Percentiles rank a stretch among this genome's conserved stretches.
Conservation (phyloP, 2,113 vertebrate genomes). For the Procavia capensis region DNA sequence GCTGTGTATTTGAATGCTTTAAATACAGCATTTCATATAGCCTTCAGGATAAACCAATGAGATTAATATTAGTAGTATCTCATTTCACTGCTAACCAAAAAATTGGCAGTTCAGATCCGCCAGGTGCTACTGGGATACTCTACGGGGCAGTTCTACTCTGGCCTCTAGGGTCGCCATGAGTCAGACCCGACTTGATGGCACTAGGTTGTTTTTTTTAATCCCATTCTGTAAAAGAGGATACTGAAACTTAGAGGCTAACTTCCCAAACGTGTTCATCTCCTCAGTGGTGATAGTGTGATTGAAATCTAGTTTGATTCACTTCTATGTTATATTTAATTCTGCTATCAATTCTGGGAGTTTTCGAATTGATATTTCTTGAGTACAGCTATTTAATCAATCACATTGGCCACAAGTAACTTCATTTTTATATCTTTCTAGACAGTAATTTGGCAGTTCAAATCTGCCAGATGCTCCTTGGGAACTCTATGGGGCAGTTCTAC, state of each 20-base stretch:
- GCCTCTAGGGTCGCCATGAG: too few relatives aligned
- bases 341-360: conserved; percentile 11
- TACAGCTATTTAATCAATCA: conserved; percentile 55
- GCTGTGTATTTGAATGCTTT: conserved; percentile 36
- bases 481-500: too few relatives aligned
- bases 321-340: conserved; percentile 54
- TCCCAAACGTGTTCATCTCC: not conserved
- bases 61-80: not conserved
- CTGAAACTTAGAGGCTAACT: not conserved
- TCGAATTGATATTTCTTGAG: conserved; percentile 34
- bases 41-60: conserved; percentile 36
- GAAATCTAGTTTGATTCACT: conserved; percentile 13
- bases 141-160: too few relatives aligned
- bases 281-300: conserved; percentile 6
- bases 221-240: not conserved
- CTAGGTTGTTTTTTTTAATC: too few relatives aligned
- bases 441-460: too few relatives aligned
- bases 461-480: too few relatives aligned
- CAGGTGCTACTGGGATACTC: too few relatives aligned
- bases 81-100: too few relatives aligned
- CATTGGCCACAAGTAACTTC: conserved; percentile 1
- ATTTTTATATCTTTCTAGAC: conserved; percentile 42
- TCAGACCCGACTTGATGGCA: too few relatives aligned
- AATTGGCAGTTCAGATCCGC: too few relatives aligned
- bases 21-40: conserved; percentile 45